Conservation (phyloP, 2,797 vertebrate genomes). For the Sebastes kiyomatsui region DNA sequence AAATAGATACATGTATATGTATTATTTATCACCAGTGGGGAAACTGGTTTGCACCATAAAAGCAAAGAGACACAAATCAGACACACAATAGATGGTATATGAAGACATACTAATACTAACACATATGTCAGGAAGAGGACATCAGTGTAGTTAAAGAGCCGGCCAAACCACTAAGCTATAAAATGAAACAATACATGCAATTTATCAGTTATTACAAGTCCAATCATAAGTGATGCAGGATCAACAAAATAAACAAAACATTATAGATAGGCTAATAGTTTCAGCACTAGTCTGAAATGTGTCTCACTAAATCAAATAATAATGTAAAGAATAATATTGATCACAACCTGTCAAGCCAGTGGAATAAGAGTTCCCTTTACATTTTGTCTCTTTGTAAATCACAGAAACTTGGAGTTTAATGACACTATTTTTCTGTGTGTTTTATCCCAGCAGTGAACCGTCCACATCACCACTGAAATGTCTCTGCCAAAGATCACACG, state of each 20-base stretch:
- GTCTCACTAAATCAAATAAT: not conserved
- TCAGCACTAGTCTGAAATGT: not conserved
- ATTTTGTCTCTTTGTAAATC: not conserved
- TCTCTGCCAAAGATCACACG: slow-evolving; percentile 48
- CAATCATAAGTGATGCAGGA: no score
- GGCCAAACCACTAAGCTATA: no score
- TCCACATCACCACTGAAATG: slow-evolving; percentile 47
- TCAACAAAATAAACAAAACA: not conserved
- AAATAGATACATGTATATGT: not conserved
- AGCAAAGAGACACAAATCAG: not conserved
- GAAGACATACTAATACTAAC: not conserved
- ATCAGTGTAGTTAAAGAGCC: no score
- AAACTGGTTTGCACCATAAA: not conserved
- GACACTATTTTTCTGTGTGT: not conserved
- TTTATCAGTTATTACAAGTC: not conserved
- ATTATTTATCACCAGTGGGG: not conserved
- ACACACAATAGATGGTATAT: not conserved
- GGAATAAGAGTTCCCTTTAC: not conserved
- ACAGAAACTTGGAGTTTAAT: not conserved
- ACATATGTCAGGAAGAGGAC: not conserved
- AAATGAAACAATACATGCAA: no score
- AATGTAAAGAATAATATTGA: not conserved
- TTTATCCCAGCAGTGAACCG: slow-evolving; percentile 34
- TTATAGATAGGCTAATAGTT: not conserved
- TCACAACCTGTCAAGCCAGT: not conserved